Conservation (phyloP, 2,888 invertebrate species). For the Hanleya hanleyi region DNA sequence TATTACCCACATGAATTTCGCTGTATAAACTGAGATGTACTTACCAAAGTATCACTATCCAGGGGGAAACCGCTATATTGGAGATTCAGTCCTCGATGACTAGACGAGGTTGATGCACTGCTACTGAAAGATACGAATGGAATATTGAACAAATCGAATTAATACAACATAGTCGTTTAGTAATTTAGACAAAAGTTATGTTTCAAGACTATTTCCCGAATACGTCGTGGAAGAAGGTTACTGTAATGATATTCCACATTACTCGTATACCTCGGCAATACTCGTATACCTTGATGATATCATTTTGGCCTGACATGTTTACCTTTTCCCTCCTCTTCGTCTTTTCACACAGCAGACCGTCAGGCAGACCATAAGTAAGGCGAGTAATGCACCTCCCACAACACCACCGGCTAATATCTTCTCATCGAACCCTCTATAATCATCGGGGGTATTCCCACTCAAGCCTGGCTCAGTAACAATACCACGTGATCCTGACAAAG, state of each 20-base stretch:
- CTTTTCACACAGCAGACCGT: conserved; percentile 1
- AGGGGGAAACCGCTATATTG: conserved; percentile 1
- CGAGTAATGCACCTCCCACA: neutral
- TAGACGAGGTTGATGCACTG: neutral
- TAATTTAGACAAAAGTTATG: no score
- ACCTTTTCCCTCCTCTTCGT: conserved; percentile 1
- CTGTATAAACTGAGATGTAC: no score
- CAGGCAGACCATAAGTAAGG: neutral
- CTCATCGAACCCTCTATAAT: neutral
- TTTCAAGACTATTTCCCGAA: no score
- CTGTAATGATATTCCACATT: no score
- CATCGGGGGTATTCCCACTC: neutral
- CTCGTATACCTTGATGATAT: neutral
- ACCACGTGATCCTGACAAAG: no score
- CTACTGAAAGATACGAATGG: neutral
- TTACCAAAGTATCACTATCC: neutral
- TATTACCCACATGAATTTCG: no score
- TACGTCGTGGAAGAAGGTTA: no score
- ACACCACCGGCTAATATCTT: conserved; percentile 2
- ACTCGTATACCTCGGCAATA: no score
- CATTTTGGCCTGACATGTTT: neutral
- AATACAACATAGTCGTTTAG: no score
- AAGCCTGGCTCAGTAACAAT: neutral
- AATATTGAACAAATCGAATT: no score
- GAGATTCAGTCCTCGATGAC: neutral